phyloP scores from a whole-genome alignment of 2,797 vertebrate species.

The Forpus xanthops region DNA sequence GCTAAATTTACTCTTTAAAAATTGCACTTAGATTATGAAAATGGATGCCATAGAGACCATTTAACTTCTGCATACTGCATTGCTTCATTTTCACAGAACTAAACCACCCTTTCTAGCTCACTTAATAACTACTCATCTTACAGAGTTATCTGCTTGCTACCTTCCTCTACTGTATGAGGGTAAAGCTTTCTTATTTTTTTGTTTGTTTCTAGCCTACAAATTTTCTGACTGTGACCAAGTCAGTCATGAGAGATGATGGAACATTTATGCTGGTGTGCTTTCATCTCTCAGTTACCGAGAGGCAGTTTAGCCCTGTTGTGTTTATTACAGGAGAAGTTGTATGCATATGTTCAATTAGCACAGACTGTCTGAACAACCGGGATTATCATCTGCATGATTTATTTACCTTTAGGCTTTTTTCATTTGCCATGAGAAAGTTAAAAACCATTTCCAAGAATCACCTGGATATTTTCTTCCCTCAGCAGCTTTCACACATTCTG shows the following conservation, averaged over 20 bases:
- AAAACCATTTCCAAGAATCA: neutral
- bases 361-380: neutral
- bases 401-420: neutral
- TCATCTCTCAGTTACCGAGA: neutral
- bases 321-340: neutral
- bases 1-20: neutral
- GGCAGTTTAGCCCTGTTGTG: neutral
- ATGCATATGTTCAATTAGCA: neutral
- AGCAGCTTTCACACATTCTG: neutral
- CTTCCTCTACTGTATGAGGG: neutral
- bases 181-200: neutral
- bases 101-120: neutral
- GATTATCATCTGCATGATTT: fast-evolving
- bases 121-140: neutral
- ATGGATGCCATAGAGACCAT: neutral
- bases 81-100: neutral
- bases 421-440: neutral
- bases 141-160: neutral
- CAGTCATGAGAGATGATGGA: neutral
- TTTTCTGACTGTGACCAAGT: neutral
- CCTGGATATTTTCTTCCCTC: neutral
- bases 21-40: neutral
- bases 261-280: neutral
- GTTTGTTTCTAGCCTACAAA: neutral
- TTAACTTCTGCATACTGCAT: neutral